A percentile compares a stretch with the other conserved stretches of the same genome.
Evolutionary conservation across 2,113 vertebrate species (phyloP).

Genomic region (Uria aalge): DNA sequence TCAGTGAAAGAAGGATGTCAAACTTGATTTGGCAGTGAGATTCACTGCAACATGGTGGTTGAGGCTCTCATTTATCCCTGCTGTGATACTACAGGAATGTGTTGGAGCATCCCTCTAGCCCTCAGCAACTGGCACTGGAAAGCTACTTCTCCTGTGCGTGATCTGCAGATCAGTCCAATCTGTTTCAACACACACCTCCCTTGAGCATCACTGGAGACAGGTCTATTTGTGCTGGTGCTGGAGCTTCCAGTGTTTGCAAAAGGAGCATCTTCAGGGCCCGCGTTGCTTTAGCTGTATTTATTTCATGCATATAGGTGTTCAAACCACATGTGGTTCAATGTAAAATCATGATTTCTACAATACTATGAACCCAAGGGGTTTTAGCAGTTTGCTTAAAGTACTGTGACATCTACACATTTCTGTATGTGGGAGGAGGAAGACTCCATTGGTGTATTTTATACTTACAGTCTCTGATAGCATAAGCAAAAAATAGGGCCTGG

Average conservation of each 20-base stretch:
- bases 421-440: rapidly evolving
- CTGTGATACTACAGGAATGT: background rate
- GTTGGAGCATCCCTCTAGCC: background rate
- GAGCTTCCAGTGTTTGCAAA: background rate
- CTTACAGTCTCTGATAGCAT: background rate
- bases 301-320: background rate
- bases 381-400: background rate
- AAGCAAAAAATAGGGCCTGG: background rate
- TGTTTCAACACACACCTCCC: background rate
- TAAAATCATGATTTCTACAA: background rate
- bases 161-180: background rate
- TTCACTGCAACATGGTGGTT: rapidly evolving
- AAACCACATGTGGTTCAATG: background rate
- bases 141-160: background rate
- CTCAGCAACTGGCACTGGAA: background rate
- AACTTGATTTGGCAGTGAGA: background rate
- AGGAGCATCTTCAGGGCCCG: background rate
- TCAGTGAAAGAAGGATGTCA: background rate
- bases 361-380: background rate
- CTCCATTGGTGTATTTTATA: background rate
- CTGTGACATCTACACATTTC: background rate
- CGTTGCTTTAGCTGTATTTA: background rate
- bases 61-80: background rate
- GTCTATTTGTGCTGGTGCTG: background rate
- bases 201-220: background rate